Evolutionary conservation across 1,140 invertebrate genomes (phyloP), one percentile per base, ranked within the genome.

Genomic region (Arion vulgaris): DNA sequence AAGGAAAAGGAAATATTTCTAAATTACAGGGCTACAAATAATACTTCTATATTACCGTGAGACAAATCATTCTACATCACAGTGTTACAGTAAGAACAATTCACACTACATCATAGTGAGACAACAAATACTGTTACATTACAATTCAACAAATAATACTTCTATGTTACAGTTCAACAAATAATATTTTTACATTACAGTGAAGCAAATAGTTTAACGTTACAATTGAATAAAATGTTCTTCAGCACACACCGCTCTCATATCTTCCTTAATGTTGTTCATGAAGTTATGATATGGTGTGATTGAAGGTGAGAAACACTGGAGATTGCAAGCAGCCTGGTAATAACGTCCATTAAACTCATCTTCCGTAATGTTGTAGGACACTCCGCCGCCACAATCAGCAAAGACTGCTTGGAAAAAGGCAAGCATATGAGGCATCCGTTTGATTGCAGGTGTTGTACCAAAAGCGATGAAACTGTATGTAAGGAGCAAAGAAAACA

Each of bases 391-490:
- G 0, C 85, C 87, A 82, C 87, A 88, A 53, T 87, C 79, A 23
- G 66, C 81, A 80, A 91, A 91, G 17, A 89, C 83, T 13, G 86
- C 79, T 49, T 88, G 83, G 36, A 89, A 85, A 23, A 91, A 23
- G 2, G 85, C 80, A 41, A 88, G 74, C 57, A 90, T 86, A 19
- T 85, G 81, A 0, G 88, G 88, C 85, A 89, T 88, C 13, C 86
- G 84, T 62, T 88, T 77, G 15, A 85, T 83, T 17, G 86, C 86
- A 23, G 85, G 84, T 0, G 81, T 80, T 17, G 80, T 82, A 0
- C 90, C 90, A 78, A 83, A 91, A 4, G 89, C 87, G 34, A 91
- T 90, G 39, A 91, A 91, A 75, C 89, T 90, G 77, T n/a, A 85
- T 4, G 68, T 71, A 49, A 7, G 26, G n/a, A n/a, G n/a, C n/a